Evolutionary conservation across 2,888 invertebrate species (phyloP).

Genomic region (Odontocolon sp.): DNA sequence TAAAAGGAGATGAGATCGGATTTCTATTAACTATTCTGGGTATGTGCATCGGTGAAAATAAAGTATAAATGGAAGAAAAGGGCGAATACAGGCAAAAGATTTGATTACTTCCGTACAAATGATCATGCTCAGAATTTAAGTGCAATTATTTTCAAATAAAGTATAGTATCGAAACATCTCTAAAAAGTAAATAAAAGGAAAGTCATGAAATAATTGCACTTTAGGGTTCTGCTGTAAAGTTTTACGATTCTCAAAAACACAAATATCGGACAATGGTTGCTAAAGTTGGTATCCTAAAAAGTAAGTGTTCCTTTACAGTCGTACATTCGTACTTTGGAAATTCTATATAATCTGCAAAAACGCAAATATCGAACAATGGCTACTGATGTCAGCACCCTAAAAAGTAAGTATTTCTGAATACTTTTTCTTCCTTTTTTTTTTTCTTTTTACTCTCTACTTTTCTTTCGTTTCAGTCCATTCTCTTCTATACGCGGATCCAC

Average conservation of each 20-base stretch:
- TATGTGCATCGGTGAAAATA: conserved; percentile 32
- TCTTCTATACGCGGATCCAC: conserved; percentile 1
- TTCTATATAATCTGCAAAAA: conserved; percentile 18
- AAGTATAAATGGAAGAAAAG: background rate
- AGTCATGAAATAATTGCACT: background rate
- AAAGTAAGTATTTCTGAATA: conserved; percentile 14
- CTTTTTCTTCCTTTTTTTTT: background rate
- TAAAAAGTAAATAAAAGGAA: no score
- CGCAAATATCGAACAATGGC: conserved; percentile 8
- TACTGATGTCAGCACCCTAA: background rate
- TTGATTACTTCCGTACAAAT: no score
- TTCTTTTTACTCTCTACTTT: background rate
- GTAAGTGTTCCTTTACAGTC: conserved; percentile 3
- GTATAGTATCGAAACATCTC: no score
- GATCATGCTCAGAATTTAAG: no score
- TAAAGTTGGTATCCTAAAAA: background rate
- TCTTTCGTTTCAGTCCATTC: background rate
- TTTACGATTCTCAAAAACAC: conserved; percentile 25
- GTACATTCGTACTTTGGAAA: no score
- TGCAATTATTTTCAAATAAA: no score
- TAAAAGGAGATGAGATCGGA: background rate
- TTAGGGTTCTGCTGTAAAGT: conserved; percentile 2
- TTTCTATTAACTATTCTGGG: conserved; percentile 14
- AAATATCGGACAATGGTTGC: background rate
- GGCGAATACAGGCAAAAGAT: no score